Conservation (phyloP, 2,113 vertebrate genomes). For the Megaleporinus macrocephalus region DNA sequence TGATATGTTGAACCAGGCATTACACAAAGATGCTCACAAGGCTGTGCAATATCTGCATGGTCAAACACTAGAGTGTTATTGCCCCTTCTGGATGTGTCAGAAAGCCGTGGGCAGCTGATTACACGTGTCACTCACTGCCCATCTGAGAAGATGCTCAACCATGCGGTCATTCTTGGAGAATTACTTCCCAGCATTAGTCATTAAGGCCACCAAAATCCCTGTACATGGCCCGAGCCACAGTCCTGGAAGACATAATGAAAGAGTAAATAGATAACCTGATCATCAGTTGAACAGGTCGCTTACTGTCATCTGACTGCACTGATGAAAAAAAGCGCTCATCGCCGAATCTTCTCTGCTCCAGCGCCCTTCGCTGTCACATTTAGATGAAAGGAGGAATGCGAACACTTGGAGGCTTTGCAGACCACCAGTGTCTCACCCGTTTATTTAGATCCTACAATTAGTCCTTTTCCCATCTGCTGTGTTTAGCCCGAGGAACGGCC, state of each 20-base stretch:
- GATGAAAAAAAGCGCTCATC: conserved; percentile 6
- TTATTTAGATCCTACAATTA: conserved; percentile 56
- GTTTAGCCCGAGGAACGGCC: conserved; percentile 48
- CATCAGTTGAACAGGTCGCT: conserved; percentile 1
- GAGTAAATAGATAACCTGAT: conserved; percentile 33
- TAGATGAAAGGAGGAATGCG: conserved; percentile 45
- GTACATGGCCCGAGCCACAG: neutral
- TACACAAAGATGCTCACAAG: neutral
- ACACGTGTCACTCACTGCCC: conserved; percentile 42
- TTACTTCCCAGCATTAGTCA: conserved; percentile 31
- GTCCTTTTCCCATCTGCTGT: conserved; percentile 54
- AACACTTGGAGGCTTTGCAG: conserved; percentile 35
- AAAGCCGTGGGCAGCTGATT: conserved; percentile 38
- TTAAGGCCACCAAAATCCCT: conserved; percentile 25
- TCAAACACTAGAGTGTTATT: conserved; percentile 32
- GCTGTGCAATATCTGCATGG: neutral
- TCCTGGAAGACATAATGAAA: conserved; percentile 4
- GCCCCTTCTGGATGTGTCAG: conserved; percentile 19
- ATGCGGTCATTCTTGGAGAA: conserved; percentile 34
- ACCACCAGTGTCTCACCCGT: conserved; percentile 50
- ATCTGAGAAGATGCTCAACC: conserved; percentile 39
- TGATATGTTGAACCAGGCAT: neutral
- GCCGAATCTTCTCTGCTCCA: conserved; percentile 17
- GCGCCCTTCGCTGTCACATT: conserved; percentile 52
- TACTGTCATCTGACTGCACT: conserved; percentile 40